Conservation (phyloP, 2,113 vertebrate genomes). For the Pollachius pollachius region DNA sequence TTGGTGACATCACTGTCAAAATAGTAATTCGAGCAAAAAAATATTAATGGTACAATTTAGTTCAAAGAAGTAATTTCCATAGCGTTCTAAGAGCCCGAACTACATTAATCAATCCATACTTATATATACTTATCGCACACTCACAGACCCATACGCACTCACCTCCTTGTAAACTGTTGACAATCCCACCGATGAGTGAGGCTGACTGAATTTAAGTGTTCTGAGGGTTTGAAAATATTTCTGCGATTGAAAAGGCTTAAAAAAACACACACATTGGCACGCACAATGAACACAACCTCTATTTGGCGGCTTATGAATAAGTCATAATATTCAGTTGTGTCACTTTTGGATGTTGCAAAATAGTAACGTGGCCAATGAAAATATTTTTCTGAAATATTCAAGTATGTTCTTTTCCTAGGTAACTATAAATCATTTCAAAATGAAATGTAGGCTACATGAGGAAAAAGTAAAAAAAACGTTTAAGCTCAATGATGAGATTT, state of each 20-base stretch:
- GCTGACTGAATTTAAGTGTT: constrained; percentile 31
- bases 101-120: no score
- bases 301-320: constrained; percentile 8
- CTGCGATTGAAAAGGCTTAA: constrained; percentile 44
- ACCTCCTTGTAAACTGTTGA: constrained; percentile 10
- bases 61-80: neutral
- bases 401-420: constrained; percentile 35
- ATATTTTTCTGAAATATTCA: constrained; percentile 46
- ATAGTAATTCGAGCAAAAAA: no score
- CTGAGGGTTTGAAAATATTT: constrained; percentile 43
- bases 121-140: neutral
- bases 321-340: constrained; percentile 56
- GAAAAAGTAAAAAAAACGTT: constrained; percentile 23
- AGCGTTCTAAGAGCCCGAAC: no score
- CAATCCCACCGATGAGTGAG: constrained; percentile 37
- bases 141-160: constrained; percentile 2
- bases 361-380: constrained; percentile 57
- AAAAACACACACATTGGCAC: constrained; percentile 36
- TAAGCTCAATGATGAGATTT: neutral
- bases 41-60: neutral
- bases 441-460: constrained; percentile 7
- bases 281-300: constrained; percentile 32
- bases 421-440: constrained; percentile 48
- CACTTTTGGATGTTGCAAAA: constrained; percentile 65
- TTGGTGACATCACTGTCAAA: neutral